Percentiles rank a stretch among this genome's conserved stretches.
Conservation (phyloP, 1,140 invertebrate genomes). For the Zeugodacus cucurbitae region DNA sequence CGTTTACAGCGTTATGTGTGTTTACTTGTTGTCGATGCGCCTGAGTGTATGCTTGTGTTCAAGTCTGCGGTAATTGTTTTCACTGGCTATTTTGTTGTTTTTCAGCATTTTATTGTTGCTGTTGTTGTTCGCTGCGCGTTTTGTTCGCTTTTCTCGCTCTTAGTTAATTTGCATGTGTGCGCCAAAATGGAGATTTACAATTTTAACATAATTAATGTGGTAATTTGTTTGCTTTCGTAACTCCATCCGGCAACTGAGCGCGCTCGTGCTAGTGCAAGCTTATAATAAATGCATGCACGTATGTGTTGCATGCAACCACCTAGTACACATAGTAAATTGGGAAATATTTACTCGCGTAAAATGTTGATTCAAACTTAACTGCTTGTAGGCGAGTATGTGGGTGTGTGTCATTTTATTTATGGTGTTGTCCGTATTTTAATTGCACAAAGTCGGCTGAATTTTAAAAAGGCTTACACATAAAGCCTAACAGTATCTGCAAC, state of each 20-base stretch:
- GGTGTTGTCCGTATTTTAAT: background rate
- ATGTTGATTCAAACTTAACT: background rate
- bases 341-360: too few species aligned
- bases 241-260: background rate
- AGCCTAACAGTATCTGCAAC: too few species aligned
- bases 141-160: background rate
- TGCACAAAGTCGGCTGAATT: background rate
- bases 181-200: constrained; percentile 27
- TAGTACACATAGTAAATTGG: too few species aligned
- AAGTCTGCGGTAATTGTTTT: background rate
- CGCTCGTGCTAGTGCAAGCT: background rate
- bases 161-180: background rate
- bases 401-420: background rate
- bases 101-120: background rate
- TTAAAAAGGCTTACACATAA: background rate
- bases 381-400: background rate
- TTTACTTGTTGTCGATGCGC: background rate
- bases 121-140: background rate
- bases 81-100: background rate
- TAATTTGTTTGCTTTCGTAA: constrained; percentile 21
- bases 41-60: background rate
- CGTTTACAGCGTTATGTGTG: background rate
- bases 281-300: background rate
- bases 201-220: constrained; percentile 36
- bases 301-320: too few species aligned